Base-by-base conservation (phyloP, 2,113 vertebrate species). In the Lota lota region DNA sequence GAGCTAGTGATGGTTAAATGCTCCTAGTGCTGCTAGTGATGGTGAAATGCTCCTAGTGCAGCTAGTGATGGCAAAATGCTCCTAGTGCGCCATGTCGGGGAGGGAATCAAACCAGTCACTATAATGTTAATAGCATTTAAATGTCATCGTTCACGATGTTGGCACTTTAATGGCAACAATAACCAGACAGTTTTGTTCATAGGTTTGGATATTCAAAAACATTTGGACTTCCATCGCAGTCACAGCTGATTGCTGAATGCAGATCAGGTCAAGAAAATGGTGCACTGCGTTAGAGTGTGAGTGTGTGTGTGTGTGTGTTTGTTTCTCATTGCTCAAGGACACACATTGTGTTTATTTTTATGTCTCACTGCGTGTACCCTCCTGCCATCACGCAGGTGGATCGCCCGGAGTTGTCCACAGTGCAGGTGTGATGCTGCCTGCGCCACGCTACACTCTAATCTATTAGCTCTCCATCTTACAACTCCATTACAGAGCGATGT, bases 141-240 rank as follows among this genome's bases (percentile, higher is more conserved):
- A 79, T 69, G 28, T 72, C 66, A 79, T 51, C 50, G 69, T 69
- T 18, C 51, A 61, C 69, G 22, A 67, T 50, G 57, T 33, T 77
- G 66, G 21, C 61, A 79, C 76, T 83, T 83, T 47, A 67, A 57
- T 28, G 33, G 57, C 75, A 51, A 67, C 60, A 47, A 61, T 58
- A 69, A 73, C 57, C 24, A 47, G 22, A 51, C 61, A 33, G 22
- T 64, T 54, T 68, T 58, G 47, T 66, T 36, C 36, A 58, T 10
- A n/a, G 17, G 59, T 62, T 69, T 51, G 19, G 36, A 11, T 53
- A n/a, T 56, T 56, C 5, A 53, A 58, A 61, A 63, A 17, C 4
- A 62, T 61, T 36, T 60, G 22, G 47, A 59, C 33, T 59, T 51
- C 10, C 53, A 71, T 60, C 18, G 19, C 63, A 22, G 36, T 40